Base-by-base conservation (phyloP, 2,113 vertebrate species). In the Passer montanus region DNA sequence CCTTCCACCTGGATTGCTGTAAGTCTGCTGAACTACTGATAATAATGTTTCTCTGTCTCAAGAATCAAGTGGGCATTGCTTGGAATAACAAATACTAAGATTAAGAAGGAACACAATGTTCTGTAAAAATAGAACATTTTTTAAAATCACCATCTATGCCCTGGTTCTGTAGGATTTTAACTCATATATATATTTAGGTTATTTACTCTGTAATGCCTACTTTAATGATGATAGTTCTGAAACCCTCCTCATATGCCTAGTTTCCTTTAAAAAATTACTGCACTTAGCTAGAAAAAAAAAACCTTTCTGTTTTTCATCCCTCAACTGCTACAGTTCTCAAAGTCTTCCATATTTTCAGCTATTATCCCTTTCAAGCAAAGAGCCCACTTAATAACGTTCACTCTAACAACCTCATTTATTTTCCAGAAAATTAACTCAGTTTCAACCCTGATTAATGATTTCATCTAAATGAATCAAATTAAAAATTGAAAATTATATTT, bases 401-500 rank as follows among this genome's bases (percentile, higher is more conserved):
- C 98, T 99, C 98, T 98, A 99, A 99, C 99, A 99, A 99, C 99
- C 99, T 99, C 99, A 99, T 99, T 99, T 99, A 99, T 99, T 99
- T 99, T 98, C 99, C 98, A 98, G 98, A 99, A 99, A 99, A 99
- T 99, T 99, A 99, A 99, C 99, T 99, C 99, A 99, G 99, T 99
- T 99, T 99, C 99, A 98, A 98, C 98, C 97, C 99, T 99, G 99
- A 99, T 99, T 99, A 99, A 99, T 99, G 99, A 99, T 99, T 99
- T 99, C 99, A 99, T 99, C 99, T 99, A 99, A 99, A 99, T 99
- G 99, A 99, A 99, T 99, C 99, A 99, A 99, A 99, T 99, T 99
- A 99, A 99, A 99, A 99, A 99, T 99, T 99, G 99, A 99, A 99
- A 99, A 99, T 99, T 99, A 99, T 99, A 99, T 99, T 99, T 99